Conservation (phyloP, 2,113 vertebrate genomes). For the Clarias magur region DNA sequence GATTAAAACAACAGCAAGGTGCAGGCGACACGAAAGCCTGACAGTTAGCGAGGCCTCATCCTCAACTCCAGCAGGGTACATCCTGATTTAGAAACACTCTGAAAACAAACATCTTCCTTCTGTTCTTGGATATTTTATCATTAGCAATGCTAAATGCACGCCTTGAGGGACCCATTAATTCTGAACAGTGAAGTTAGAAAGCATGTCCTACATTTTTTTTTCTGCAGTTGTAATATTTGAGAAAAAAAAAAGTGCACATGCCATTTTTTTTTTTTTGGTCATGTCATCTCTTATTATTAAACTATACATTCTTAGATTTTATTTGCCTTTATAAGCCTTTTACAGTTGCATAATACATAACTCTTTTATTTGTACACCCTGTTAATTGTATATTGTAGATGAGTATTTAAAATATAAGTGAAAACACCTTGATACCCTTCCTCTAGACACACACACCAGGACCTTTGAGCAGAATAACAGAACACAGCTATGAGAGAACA, state of each 20-base stretch:
- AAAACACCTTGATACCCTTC: neutral
- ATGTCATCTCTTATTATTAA: neutral
- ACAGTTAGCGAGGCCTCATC: constrained; percentile 15
- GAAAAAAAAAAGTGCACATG: neutral
- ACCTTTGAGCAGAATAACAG: too few species aligned
- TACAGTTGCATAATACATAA: too few species aligned
- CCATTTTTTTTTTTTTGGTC: neutral
- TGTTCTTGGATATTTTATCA: constrained; percentile 44
- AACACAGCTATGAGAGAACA: too few species aligned
- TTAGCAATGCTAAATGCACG: constrained; percentile 33
- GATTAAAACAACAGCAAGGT: constrained; percentile 34
- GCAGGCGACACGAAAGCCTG: constrained; percentile 9
- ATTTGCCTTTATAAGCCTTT: neutral
- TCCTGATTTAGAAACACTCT: constrained; percentile 38
- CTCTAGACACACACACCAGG: too few species aligned
- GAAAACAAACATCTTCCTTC: constrained; percentile 49
- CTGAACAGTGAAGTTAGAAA: constrained; percentile 16
- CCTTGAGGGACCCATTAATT: constrained; percentile 53
- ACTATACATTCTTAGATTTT: neutral
- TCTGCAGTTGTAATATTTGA: constrained; percentile 4
- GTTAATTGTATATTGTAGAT: neutral
- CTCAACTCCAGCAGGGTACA: constrained; percentile 26
- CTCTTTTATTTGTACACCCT: neutral
- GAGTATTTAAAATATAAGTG: neutral
- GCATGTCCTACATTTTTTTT: constrained; percentile 5